Evolutionary conservation across 2,888 invertebrate species (phyloP), one percentile per base, ranked within the genome.

Genomic region (Arrhopalites spinosus): DNA sequence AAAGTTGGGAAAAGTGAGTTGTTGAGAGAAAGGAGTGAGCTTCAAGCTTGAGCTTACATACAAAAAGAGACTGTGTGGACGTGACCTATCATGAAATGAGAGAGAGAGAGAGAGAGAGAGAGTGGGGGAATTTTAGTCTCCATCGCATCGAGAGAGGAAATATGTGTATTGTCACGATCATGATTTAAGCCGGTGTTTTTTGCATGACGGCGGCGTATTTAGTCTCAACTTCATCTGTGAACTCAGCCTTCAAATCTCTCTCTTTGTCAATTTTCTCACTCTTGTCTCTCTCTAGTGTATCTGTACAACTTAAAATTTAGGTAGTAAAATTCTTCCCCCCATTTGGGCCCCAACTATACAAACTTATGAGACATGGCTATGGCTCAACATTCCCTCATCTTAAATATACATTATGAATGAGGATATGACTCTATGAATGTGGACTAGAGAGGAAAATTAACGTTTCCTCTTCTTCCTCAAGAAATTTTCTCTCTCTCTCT

Each of bases 41-140:
- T 25, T 27, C 23, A 7, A 59, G 25, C 59, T 13, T 53, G 23
- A 8, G 20, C 15, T 5, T 50, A 50, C 3, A 63, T 29, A 15
- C 2, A 13, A 15, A 20, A 15, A 20, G 17, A 30, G 5, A 27
- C 2, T 15, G 25, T 50, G 47, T 30, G 30, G 43, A 71, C 71
- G 71, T 71, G 71, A 71, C 59, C 71, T 25, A 71, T 71, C 71
- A 71, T 59, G 43, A 43, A 71, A 71, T 71, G 59, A 61, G 59
- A 11, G 30, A 17, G 29, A 50, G 50, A 11, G 36, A 13, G 20
- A 27, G 17, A 64, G 63, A 29, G 5, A 25, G 25, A 61, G 27
- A 27, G 61, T 8, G 27, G 61, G 29, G n/a, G 61, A 29, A 23
- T 59, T 11, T 59, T 23, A 23, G 15, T 47, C 25, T 25, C 67